Percentiles rank a stretch among this genome's conserved stretches.
These are phyloP conservation scores for Gisinianus flammeolus DNA, from an alignment of 2,888 invertebrate species.

Conservation along the genomic window DNA sequence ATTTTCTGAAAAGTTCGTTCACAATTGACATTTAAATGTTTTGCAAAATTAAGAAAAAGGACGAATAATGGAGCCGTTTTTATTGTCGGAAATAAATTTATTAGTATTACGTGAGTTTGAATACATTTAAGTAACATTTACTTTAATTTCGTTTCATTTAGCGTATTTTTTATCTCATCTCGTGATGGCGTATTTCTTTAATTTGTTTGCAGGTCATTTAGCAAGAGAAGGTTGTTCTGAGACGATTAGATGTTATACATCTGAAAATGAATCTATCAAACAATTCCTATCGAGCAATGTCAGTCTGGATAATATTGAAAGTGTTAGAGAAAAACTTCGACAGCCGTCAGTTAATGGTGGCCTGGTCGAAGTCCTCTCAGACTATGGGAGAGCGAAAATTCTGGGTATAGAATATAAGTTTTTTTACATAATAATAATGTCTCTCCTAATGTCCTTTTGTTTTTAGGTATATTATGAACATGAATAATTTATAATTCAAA, in stretches of 20 bases:
- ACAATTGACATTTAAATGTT: too few species aligned
- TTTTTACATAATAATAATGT: background rate
- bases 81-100: too few species aligned
- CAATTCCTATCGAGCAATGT: conserved; percentile 2
- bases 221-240: conserved; percentile 40
- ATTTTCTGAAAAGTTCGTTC: too few species aligned
- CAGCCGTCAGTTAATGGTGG: background rate
- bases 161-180: too few species aligned
- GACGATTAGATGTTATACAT: conserved; percentile 35
- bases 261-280: conserved; percentile 23
- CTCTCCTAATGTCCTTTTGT: background rate
- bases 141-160: too few species aligned
- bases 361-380: conserved; percentile 29
- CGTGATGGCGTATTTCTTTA: too few species aligned
- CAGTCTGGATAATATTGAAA: conserved; percentile 10
- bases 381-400: conserved; percentile 39
- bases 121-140: too few species aligned
- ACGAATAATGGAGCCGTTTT: too few species aligned
- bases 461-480: background rate
- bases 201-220: conserved; percentile 41
- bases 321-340: conserved; percentile 14
- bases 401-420: conserved; percentile 40
- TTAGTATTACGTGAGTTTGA: too few species aligned
- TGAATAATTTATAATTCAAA: background rate
- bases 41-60: too few species aligned